Evolutionary conservation across 2,113 vertebrate species (phyloP).

Genomic region (Oophaga pumilio): DNA sequence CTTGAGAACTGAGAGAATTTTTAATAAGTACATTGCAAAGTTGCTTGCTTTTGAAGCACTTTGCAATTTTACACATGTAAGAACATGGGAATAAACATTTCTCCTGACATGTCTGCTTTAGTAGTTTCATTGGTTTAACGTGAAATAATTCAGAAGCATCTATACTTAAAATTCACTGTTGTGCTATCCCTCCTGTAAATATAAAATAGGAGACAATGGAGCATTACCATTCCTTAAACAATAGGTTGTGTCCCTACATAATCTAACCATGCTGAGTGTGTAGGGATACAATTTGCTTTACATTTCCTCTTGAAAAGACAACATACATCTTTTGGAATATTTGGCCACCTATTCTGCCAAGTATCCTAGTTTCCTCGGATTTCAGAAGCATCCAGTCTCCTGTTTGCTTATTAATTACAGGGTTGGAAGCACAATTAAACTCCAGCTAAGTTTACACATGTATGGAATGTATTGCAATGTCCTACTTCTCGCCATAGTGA

Average conservation of each 20-base stretch:
- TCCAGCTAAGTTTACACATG: conserved; percentile 71
- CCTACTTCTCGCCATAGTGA: conserved; percentile 67
- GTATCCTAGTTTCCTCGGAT: conserved; percentile 70
- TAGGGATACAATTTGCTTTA: neutral
- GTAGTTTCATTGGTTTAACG: too few relatives aligned
- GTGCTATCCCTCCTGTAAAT: neutral
- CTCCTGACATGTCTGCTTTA: neutral
- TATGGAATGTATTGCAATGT: conserved; percentile 71
- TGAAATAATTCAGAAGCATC: too few relatives aligned
- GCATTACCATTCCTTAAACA: neutral
- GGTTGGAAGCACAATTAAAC: conserved; percentile 72
- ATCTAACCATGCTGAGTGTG: too few relatives aligned
- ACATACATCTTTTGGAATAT: neutral
- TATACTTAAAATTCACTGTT: neutral
- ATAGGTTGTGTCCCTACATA: too few relatives aligned
- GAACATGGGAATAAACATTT: too few relatives aligned
- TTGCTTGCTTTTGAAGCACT: too few relatives aligned
- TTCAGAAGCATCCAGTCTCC: conserved; percentile 71
- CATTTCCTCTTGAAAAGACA: neutral
- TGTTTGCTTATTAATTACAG: conserved; percentile 72
- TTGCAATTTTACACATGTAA: too few relatives aligned
- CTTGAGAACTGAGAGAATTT: too few relatives aligned
- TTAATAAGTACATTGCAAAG: too few relatives aligned
- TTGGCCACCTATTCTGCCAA: conserved; percentile 66
- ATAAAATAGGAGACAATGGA: neutral